A percentile compares a stretch with the other conserved stretches of the same genome.
phyloP scores from a whole-genome alignment of 1,140 invertebrate genomes.

The Drosophila nebulosa region DNA sequence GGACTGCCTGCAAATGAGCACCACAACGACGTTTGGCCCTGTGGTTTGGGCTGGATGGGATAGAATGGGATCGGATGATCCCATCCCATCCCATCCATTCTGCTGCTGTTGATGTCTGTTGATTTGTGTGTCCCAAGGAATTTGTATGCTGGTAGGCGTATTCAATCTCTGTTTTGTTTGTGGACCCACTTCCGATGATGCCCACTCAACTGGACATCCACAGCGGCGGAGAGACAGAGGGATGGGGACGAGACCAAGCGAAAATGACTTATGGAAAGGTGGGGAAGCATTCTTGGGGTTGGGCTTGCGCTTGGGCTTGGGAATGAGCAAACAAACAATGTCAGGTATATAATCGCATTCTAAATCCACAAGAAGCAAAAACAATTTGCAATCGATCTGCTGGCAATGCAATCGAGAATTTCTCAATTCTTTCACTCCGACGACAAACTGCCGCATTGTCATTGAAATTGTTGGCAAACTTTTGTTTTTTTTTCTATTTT shows the following conservation, averaged over 20 bases:
- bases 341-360: slow-evolving; percentile 45
- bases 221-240: neutral
- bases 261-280: neutral
- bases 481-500: slow-evolving; percentile 3
- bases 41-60: slow-evolving; percentile 14
- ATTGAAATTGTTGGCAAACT: slow-evolving; percentile 44
- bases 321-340: slow-evolving; percentile 34
- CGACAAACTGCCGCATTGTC: slow-evolving; percentile 54
- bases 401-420: slow-evolving; percentile 35
- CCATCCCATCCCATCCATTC: too few relatives aligned
- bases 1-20: slow-evolving; percentile 48
- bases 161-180: slow-evolving; percentile 39
- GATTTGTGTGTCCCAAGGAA: slow-evolving; percentile 5
- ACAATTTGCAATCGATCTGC: slow-evolving; percentile 35
- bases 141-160: slow-evolving; percentile 33
- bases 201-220: slow-evolving; percentile 43
- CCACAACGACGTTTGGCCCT: slow-evolving; percentile 13
- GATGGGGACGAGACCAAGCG: neutral
- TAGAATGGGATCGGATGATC: too few relatives aligned
- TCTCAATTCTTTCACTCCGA: slow-evolving; percentile 21
- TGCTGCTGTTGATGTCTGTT: slow-evolving; percentile 6
- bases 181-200: slow-evolving; percentile 11
- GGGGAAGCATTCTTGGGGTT: neutral
- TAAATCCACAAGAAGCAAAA: slow-evolving; percentile 1
- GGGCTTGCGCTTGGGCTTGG: too few relatives aligned